Evolutionary conservation across 2,113 vertebrate genomes (phyloP).

Genomic region (Triplophysa rosa): DNA sequence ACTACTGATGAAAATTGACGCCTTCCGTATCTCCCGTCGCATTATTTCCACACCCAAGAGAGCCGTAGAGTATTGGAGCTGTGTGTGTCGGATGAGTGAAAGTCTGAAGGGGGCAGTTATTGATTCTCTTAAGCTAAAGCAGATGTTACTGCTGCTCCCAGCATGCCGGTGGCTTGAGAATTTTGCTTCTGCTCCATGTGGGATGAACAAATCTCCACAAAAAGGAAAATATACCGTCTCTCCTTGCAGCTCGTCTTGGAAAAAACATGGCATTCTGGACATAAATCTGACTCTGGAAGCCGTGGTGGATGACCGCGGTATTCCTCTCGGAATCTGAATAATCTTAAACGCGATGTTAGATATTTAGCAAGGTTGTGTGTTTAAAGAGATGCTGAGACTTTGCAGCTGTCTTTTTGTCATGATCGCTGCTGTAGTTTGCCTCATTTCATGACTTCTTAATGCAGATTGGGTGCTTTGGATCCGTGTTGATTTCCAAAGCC

Average conservation of each 20-base stretch:
- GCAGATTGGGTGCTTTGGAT: not conserved
- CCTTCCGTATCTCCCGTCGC: not conserved
- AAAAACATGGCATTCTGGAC: conserved; percentile 34
- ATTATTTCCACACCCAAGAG: conserved; percentile 1
- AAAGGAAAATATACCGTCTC: conserved; percentile 32
- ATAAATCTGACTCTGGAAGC: conserved; percentile 28
- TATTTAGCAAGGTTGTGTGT: conserved; percentile 13
- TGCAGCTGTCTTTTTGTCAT: not conserved
- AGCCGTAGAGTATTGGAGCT: not conserved
- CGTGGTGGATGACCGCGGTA: conserved; percentile 46
- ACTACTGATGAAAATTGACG: not conserved
- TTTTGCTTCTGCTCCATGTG: not conserved
- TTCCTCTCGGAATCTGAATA: conserved; percentile 26
- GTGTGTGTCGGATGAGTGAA: not conserved
- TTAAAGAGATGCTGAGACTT: not conserved
- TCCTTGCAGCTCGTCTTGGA: conserved; percentile 17
- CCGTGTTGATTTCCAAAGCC: conserved; percentile 6
- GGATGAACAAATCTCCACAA: conserved; percentile 24
- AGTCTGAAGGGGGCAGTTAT: conserved; percentile 52
- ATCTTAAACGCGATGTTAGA: conserved; percentile 9
- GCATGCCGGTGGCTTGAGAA: conserved; percentile 49
- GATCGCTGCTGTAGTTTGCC: not conserved
- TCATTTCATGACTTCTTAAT: not conserved
- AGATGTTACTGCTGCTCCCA: conserved; percentile 56
- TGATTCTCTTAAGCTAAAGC: conserved; percentile 58